Conservation (phyloP, 2,113 vertebrate genomes). For the Cnemophilus loriae region DNA sequence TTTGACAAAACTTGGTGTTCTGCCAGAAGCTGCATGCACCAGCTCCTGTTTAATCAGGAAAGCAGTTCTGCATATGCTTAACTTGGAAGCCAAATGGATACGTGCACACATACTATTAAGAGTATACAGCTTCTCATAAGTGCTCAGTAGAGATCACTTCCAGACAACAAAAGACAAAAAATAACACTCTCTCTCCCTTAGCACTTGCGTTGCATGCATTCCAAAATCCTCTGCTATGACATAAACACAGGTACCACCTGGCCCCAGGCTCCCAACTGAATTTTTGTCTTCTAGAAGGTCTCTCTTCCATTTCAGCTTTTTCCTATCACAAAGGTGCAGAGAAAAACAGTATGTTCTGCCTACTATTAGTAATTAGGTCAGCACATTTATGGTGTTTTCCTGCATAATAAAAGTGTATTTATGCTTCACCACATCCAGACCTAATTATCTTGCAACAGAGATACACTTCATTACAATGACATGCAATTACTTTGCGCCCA, state of each 20-base stretch:
- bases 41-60: neutral
- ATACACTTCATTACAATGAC: neutral
- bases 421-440: neutral
- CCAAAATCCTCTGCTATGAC: neutral
- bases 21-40: neutral
- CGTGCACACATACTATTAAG: neutral
- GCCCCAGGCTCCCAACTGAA: neutral
- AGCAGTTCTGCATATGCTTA: neutral
- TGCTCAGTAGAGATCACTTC: neutral
- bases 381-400: neutral
- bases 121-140: neutral
- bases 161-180: neutral
- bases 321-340: neutral
- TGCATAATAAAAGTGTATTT: neutral
- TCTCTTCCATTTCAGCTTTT: neutral
- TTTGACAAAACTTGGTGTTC: neutral
- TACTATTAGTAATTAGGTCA: neutral
- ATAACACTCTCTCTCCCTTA: neutral
- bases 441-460: neutral
- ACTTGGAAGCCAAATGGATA: neutral
- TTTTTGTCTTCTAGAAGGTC: neutral
- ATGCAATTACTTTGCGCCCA: neutral
- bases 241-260: neutral
- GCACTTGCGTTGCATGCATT: neutral
- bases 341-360: neutral